Percentiles rank a stretch among this genome's conserved stretches.
Conservation (phyloP, 2,113 vertebrate species). For the Campylorhamphus procurvoides region DNA sequence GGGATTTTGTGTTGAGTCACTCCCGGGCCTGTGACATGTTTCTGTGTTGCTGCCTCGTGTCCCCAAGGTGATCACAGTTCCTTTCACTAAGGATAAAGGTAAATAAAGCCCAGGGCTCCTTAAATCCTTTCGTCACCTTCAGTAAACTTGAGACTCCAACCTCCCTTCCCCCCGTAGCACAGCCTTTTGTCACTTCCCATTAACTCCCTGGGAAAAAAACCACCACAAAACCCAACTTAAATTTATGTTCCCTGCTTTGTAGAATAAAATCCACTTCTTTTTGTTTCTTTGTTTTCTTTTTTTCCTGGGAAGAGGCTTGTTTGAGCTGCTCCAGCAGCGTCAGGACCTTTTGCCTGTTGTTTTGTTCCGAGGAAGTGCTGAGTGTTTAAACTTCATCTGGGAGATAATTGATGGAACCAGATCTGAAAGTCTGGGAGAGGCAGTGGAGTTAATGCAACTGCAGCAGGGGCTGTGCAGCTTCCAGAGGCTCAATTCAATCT, state of each 20-base stretch:
- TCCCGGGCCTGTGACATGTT: not conserved
- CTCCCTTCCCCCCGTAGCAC: not conserved
- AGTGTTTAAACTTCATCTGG: not conserved
- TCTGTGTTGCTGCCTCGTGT: not conserved
- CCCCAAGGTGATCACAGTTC: not conserved
- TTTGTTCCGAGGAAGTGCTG: not conserved
- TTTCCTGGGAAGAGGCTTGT: not conserved
- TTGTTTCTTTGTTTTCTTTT: not conserved
- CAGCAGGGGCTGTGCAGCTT: not conserved
- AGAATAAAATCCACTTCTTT: not conserved
- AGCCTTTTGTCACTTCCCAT: conserved; percentile 1
- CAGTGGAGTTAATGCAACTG: conserved; percentile 14
- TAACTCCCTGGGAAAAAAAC: not conserved
- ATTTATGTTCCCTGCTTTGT: not conserved
- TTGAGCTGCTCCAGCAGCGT: not conserved
- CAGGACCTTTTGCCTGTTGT: not conserved
- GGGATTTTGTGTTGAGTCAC: not conserved
- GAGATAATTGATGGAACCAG: not conserved
- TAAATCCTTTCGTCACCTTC: not conserved
- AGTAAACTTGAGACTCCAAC: not conserved
- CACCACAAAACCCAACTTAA: not conserved
- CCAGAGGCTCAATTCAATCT: not conserved
- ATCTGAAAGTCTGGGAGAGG: not conserved
- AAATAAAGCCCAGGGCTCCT: not conserved
- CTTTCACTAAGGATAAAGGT: not conserved